Percentiles rank a stretch among this genome's conserved stretches.
These are phyloP conservation scores for Hoplodrina blanda DNA, from an alignment of 2,888 invertebrate species.

Conservation along the genomic window DNA sequence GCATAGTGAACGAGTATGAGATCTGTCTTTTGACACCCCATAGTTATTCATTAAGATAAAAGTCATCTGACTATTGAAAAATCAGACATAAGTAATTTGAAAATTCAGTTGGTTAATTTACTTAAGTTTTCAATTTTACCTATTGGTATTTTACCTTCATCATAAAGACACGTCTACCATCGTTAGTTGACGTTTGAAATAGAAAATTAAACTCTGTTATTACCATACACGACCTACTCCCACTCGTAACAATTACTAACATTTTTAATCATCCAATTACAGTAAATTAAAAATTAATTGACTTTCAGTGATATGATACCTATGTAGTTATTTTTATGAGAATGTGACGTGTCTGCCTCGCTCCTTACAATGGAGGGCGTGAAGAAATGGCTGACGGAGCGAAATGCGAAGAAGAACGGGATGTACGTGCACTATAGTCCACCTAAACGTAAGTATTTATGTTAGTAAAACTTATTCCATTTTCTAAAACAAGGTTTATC, in stretches of 20 bases:
- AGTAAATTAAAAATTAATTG: constrained; percentile 11
- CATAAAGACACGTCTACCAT: neutral
- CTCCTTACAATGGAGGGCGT: constrained; percentile 77
- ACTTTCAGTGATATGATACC: constrained; percentile 2
- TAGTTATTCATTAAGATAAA: too few species aligned
- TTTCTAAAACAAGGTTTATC: neutral
- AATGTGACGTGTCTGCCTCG: constrained; percentile 21
- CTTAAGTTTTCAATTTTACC: constrained; percentile 6
- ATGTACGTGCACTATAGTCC: constrained; percentile 92
- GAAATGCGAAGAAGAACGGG: constrained; percentile 83
- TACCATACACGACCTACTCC: constrained; percentile 7
- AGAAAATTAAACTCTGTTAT: neutral
- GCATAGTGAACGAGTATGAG: too few species aligned
- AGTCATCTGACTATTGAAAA: too few species aligned
- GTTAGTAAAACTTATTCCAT: neutral
- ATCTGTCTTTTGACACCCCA: too few species aligned
- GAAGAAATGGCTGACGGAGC: constrained; percentile 79
- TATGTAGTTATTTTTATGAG: neutral
- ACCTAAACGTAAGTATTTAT: constrained; percentile 90
- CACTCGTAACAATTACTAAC: constrained; percentile 9
- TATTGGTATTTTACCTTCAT: neutral
- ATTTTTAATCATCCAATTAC: constrained; percentile 4
- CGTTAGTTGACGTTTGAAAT: neutral
- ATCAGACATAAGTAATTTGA: neutral
- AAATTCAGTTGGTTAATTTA: neutral